These are phyloP conservation scores for Meteorus sp. DNA, from an alignment of 1,140 invertebrate species.

Conservation along the genomic window DNA sequence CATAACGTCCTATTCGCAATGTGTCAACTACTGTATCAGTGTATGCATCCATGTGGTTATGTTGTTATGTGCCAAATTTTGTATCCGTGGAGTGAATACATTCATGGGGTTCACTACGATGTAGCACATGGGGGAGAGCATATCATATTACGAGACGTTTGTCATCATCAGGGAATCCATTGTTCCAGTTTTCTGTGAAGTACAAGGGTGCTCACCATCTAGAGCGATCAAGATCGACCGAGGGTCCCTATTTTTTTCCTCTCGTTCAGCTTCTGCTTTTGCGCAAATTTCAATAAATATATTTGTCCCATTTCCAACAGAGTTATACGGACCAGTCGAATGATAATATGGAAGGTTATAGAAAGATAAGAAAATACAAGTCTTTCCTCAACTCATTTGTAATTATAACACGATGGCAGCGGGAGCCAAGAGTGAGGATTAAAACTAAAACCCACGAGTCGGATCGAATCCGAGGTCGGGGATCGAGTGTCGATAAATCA, in stretches of 20 bases:
- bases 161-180: slow-evolving; percentile 55
- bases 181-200: slow-evolving; percentile 46
- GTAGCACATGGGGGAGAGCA: slow-evolving; percentile 51
- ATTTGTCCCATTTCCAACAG: no score
- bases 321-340: no score
- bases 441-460: slow-evolving; percentile 21
- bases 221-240: slow-evolving; percentile 35
- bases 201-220: slow-evolving; percentile 40
- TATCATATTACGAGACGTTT: slow-evolving; percentile 57
- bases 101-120: slow-evolving; percentile 38
- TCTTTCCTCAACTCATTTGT: background rate
- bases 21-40: no score
- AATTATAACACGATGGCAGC: slow-evolving; percentile 21
- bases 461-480: slow-evolving; percentile 19
- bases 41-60: background rate
- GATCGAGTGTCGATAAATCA: slow-evolving; percentile 26
- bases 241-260: slow-evolving; percentile 34
- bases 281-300: no score
- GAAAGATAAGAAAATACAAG: background rate
- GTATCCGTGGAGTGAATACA: background rate
- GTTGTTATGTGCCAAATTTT: slow-evolving; percentile 4
- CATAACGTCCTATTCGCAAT: no score
- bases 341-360: no score
- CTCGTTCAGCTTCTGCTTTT: no score
- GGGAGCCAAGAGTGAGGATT: slow-evolving; percentile 13